phyloP scores from a whole-genome alignment of 2,113 vertebrate genomes.

The Conger conger region DNA sequence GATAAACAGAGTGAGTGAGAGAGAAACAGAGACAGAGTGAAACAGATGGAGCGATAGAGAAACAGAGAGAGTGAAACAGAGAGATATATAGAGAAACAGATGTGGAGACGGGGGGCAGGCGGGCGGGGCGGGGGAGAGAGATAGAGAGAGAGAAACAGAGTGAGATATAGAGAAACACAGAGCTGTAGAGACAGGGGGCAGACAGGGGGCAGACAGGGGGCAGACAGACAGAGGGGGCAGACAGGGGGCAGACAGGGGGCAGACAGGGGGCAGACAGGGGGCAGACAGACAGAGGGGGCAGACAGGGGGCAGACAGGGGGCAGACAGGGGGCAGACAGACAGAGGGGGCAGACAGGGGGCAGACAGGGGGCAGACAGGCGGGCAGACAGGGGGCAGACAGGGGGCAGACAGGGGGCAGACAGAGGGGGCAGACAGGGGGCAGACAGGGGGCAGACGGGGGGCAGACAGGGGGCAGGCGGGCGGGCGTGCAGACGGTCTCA shows the following conservation, averaged over 20 bases:
- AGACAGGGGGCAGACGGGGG: conserved; percentile 40
- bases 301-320: conserved; percentile 36
- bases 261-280: too few species aligned
- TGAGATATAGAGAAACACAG: too few species aligned
- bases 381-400: not conserved
- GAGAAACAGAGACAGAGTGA: not conserved
- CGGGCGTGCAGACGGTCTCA: conserved; percentile 50
- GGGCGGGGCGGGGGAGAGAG: too few species aligned
- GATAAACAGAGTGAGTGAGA: not conserved
- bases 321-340: not conserved
- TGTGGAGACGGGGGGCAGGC: too few species aligned
- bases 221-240: conserved; percentile 27
- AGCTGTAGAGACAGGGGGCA: too few species aligned
- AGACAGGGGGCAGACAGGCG: not conserved
- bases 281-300: too few species aligned
- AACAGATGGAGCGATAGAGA: not conserved
- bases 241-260: conserved; percentile 32
- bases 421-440: too few species aligned
- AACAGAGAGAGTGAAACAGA: not conserved
- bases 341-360: too few species aligned
- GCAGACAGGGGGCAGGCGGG: conserved; percentile 22
- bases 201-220: not conserved
- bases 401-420: not conserved
- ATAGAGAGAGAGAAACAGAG: too few species aligned
- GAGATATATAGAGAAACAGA: too few species aligned